Evolutionary conservation across 2,888 invertebrate genomes (phyloP).

Genomic region (Temnothorax unifasciatus): DNA sequence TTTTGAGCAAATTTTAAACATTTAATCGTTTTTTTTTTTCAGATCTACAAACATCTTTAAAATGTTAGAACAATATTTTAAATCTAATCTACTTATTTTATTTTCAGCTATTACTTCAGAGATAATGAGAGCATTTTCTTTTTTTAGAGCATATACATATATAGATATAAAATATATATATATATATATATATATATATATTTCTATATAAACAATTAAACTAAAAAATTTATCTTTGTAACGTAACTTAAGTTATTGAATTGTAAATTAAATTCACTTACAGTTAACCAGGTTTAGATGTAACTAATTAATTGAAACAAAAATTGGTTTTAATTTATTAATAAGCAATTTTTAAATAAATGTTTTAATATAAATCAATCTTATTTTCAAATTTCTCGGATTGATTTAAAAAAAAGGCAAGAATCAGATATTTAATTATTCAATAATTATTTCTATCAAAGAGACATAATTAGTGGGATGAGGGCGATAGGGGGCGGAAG

Average conservation of each 20-base stretch:
- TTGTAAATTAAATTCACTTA: not conserved
- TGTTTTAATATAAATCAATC: not conserved
- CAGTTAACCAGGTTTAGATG: slow-evolving; percentile 4
- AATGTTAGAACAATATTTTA: not conserved
- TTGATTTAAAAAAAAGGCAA: not conserved
- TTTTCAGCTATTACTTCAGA: not conserved
- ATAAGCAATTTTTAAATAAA: not conserved
- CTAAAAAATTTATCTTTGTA: not conserved
- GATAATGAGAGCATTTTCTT: not conserved
- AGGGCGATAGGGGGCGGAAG: not conserved
- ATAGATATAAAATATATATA: not conserved
- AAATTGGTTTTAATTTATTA: not conserved
- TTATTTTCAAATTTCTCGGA: not conserved
- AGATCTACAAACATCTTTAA: not conserved
- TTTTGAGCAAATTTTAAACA: not conserved
- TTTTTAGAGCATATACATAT: not conserved
- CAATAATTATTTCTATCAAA: not conserved
- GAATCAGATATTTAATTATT: not conserved
- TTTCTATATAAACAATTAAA: not conserved
- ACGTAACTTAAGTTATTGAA: not conserved
- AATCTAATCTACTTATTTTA: not conserved
- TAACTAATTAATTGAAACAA: not conserved
- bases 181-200: not conserved
- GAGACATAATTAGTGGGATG: not conserved
- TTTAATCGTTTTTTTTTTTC: not conserved